A percentile compares a stretch with the other conserved stretches of the same genome.
phyloP scores from a whole-genome alignment of 2,113 vertebrate genomes.

The Clarias batrachus region DNA sequence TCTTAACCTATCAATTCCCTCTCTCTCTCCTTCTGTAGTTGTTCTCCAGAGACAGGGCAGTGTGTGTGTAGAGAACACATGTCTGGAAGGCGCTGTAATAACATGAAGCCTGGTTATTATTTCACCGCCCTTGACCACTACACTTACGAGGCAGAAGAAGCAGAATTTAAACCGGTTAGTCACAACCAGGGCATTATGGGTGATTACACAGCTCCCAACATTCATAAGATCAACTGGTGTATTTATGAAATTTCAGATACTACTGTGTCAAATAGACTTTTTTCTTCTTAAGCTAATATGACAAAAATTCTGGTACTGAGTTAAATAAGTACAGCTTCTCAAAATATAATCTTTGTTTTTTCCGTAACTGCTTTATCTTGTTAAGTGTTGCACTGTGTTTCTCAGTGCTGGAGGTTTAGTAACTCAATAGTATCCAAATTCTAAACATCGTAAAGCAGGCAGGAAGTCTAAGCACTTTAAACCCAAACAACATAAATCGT shows the following conservation, averaged over 20 bases:
- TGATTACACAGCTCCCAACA: not conserved
- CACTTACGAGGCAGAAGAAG: slow-evolving; percentile 91
- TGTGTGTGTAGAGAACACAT: slow-evolving; percentile 86
- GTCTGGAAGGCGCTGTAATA: slow-evolving; percentile 86
- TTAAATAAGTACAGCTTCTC: not conserved
- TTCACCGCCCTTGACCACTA: slow-evolving; percentile 91
- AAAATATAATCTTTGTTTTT: not conserved
- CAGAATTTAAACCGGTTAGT: slow-evolving; percentile 85
- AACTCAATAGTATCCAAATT: not conserved
- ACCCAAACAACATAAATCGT: not conserved
- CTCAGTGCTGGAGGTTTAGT: not conserved
- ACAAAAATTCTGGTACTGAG: not conserved
- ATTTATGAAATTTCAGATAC: not conserved
- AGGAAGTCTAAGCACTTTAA: not conserved
- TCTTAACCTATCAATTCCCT: slow-evolving; percentile 2
- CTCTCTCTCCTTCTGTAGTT: slow-evolving; percentile 68
- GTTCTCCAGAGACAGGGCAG: slow-evolving; percentile 83
- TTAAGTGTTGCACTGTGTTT: not conserved
- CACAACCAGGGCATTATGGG: not conserved
- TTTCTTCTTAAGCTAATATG: not conserved
- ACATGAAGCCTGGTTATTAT: slow-evolving; percentile 89
- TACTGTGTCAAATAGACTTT: not conserved
- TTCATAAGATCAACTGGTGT: not conserved
- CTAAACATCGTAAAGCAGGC: not conserved
- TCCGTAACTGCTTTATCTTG: not conserved